phyloP scores from a whole-genome alignment of 2,888 invertebrate genomes.

The Elegia similella region DNA sequence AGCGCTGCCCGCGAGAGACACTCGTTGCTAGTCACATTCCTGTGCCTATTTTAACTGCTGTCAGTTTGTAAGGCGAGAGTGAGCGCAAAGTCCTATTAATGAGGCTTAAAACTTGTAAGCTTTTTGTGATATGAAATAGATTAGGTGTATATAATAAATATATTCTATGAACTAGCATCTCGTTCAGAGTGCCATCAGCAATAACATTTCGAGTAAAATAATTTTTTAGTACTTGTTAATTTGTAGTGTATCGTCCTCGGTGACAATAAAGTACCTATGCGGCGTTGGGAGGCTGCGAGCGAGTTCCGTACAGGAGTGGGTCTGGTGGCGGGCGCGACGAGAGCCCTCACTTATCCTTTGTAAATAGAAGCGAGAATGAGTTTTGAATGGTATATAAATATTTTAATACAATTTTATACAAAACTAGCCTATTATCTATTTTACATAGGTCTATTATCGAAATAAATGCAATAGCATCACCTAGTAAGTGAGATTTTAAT shows the following conservation, averaged over 20 bases:
- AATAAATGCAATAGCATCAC: constrained; percentile 48
- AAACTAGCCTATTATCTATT: constrained; percentile 58
- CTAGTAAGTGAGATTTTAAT: constrained; percentile 55
- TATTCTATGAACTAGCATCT: constrained; percentile 60
- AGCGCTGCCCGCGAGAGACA: constrained; percentile 29
- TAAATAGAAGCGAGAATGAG: constrained; percentile 62
- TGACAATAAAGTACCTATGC: constrained; percentile 63
- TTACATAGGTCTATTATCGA: constrained; percentile 46
- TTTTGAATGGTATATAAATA: constrained; percentile 72
- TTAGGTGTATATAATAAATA: constrained; percentile 56
- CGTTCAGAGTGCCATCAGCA: constrained; percentile 74
- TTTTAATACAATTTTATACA: constrained; percentile 70
- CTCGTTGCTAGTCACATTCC: constrained; percentile 54
- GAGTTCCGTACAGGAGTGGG: constrained; percentile 26
- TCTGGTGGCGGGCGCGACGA: constrained; percentile 27
- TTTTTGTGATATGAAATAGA: constrained; percentile 78
- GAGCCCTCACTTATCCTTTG: constrained; percentile 36
- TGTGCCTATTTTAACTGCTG: constrained; percentile 47
- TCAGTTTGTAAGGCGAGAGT: constrained; percentile 39
- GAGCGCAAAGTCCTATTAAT: constrained; percentile 47
- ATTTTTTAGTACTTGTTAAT: constrained; percentile 49
- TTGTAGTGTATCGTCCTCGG: constrained; percentile 53
- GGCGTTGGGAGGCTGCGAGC: constrained; percentile 39
- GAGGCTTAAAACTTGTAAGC: constrained; percentile 63
- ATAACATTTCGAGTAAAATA: constrained; percentile 43